Evolutionary conservation across 2,113 vertebrate species (phyloP).

Genomic region (Hassar affinis): DNA sequence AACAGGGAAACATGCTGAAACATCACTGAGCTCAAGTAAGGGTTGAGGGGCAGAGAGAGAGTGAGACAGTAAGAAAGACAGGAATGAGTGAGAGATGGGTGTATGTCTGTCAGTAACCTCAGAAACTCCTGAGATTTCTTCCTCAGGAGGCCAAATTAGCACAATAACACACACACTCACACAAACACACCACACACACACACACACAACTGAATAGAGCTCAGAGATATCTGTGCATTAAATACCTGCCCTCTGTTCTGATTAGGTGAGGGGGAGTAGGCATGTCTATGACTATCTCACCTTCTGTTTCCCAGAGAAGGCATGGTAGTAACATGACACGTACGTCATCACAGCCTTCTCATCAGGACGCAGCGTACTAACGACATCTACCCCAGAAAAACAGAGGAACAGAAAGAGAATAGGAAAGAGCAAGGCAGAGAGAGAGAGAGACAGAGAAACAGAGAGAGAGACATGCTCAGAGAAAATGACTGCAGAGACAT

Average conservation of each 20-base stretch:
- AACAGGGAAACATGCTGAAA: not conserved
- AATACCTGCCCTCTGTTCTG: constrained; percentile 9
- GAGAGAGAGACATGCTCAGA: constrained; percentile 65
- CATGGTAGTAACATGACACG: constrained; percentile 99
- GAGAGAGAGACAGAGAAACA: constrained; percentile 41
- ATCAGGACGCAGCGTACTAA: constrained; percentile 98
- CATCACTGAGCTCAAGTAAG: not conserved
- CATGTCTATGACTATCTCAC: constrained; percentile 78
- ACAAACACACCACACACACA: constrained; percentile 27
- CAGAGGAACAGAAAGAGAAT: constrained; percentile 30
- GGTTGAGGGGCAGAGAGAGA: not conserved
- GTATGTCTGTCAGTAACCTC: not conserved
- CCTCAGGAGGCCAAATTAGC: not conserved
- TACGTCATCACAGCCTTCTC: constrained; percentile 99
- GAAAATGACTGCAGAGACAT: constrained; percentile 74
- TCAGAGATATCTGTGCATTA: not conserved
- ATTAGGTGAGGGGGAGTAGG: constrained; percentile 6
- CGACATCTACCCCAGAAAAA: constrained; percentile 89
- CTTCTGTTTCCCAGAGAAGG: constrained; percentile 99
- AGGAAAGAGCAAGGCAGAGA: constrained; percentile 13
- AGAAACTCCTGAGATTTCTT: not conserved
- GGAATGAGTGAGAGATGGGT: not conserved
- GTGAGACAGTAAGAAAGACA: not conserved
- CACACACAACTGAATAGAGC: constrained; percentile 10
- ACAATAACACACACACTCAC: constrained; percentile 31